Evolutionary conservation across 2,797 vertebrate genomes (phyloP).

Genomic region (Glossophaga mutica): DNA sequence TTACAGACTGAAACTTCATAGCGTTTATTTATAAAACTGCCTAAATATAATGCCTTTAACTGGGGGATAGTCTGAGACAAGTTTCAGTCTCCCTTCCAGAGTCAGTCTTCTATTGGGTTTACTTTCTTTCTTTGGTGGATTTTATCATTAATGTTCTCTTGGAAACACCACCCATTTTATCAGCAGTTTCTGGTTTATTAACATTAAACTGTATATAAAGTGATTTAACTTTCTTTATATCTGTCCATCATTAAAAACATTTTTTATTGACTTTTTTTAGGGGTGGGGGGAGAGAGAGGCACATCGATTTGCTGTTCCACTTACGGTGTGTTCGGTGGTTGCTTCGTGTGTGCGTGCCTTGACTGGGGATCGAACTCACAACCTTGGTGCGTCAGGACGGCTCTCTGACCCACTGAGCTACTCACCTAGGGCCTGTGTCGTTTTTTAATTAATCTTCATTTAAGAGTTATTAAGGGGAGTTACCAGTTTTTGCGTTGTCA

Average conservation of each 20-base stretch:
- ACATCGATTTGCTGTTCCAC: background rate
- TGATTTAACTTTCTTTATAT: background rate
- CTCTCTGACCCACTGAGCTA: background rate
- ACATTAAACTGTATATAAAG: background rate
- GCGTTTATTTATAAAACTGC: background rate
- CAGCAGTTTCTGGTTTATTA: background rate
- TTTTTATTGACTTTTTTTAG: background rate
- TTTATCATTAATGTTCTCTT: conserved; percentile 1
- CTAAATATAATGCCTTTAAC: background rate
- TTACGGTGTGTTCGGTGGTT: too few relatives aligned
- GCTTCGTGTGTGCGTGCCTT: too few relatives aligned
- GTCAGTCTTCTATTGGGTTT: background rate
- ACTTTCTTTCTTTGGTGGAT: background rate
- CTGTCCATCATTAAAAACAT: background rate
- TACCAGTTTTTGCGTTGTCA: background rate
- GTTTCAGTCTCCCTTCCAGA: background rate
- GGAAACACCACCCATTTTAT: background rate
- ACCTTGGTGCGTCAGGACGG: background rate
- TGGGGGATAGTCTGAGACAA: background rate
- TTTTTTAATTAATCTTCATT: background rate
- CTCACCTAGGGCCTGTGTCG: background rate
- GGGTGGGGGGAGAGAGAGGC: background rate
- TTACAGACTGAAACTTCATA: background rate
- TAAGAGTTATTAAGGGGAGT: background rate
- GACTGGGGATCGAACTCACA: too few relatives aligned